Conservation (phyloP, 2,113 vertebrate species). For the Eptesicus fuscus region DNA sequence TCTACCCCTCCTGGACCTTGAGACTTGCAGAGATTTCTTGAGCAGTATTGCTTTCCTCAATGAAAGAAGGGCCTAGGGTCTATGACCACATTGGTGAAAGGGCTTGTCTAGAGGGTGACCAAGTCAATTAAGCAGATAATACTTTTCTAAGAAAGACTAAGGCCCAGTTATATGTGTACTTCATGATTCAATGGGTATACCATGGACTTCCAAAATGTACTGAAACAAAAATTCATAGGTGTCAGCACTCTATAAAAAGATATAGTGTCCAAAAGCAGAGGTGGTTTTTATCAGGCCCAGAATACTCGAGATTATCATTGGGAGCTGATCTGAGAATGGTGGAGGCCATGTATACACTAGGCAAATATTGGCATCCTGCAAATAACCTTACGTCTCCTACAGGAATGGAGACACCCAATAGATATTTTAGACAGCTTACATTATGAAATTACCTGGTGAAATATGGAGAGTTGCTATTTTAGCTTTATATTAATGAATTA, state of each 20-base stretch:
- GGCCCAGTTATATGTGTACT: background rate
- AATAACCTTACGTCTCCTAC: background rate
- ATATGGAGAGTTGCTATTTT: background rate
- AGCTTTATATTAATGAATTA: slow-evolving; percentile 4
- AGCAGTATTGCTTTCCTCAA: background rate
- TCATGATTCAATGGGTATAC: background rate
- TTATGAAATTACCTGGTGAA: background rate
- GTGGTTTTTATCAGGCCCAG: background rate
- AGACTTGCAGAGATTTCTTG: background rate
- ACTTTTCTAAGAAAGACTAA: background rate
- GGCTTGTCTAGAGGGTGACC: background rate
- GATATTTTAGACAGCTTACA: background rate
- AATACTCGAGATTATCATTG: background rate
- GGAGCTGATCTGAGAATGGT: background rate
- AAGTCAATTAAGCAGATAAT: background rate
- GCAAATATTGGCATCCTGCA: background rate
- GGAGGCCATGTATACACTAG: background rate
- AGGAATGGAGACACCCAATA: background rate
- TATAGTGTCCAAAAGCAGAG: background rate
- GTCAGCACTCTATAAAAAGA: background rate
- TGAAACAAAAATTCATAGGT: background rate
- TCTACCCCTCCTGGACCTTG: background rate
- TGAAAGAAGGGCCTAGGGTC: background rate
- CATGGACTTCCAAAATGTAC: background rate
- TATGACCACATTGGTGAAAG: background rate